These are phyloP conservation scores for Pomacea canaliculata DNA, from an alignment of 2,888 invertebrate species.

Conservation along the genomic window DNA sequence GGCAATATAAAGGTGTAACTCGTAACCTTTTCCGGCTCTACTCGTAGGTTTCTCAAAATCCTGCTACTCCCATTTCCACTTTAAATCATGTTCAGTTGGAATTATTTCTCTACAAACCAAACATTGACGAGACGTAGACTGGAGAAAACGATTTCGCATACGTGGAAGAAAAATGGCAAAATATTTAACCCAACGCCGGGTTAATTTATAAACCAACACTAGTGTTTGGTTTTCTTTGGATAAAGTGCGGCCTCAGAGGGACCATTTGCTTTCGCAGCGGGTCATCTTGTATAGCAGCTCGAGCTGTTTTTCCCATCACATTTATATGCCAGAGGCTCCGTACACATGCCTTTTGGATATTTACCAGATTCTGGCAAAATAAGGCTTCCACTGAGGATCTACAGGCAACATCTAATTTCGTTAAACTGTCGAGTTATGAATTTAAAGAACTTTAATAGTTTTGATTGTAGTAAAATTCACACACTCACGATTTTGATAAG, in stretches of 20 bases:
- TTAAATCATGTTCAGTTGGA: not conserved
- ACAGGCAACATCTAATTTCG: too few relatives aligned
- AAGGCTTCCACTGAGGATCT: too few relatives aligned
- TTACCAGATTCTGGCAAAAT: too few relatives aligned
- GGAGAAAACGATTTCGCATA: not conserved
- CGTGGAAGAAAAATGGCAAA: not conserved
- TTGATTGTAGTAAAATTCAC: too few relatives aligned
- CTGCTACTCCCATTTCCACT: conserved; percentile 2
- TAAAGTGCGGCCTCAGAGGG: not conserved
- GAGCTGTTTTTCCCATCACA: not conserved
- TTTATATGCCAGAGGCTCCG: not conserved
- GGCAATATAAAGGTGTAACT: not conserved
- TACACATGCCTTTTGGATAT: too few relatives aligned
- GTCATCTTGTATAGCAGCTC: not conserved
- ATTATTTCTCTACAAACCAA: not conserved
- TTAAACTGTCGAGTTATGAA: too few relatives aligned
- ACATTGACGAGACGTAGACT: not conserved
- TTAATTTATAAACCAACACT: conserved; percentile 11
- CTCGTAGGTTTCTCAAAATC: too few relatives aligned
- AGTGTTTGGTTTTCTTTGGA: conserved; percentile 4
- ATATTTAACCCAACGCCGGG: conserved; percentile 1
- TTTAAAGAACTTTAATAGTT: too few relatives aligned
- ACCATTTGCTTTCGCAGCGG: not conserved
- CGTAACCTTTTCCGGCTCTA: not conserved
- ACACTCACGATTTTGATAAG: too few relatives aligned